Base-by-base conservation (phyloP, 2,113 vertebrate genomes). In the Cochlearius cochlearius region DNA sequence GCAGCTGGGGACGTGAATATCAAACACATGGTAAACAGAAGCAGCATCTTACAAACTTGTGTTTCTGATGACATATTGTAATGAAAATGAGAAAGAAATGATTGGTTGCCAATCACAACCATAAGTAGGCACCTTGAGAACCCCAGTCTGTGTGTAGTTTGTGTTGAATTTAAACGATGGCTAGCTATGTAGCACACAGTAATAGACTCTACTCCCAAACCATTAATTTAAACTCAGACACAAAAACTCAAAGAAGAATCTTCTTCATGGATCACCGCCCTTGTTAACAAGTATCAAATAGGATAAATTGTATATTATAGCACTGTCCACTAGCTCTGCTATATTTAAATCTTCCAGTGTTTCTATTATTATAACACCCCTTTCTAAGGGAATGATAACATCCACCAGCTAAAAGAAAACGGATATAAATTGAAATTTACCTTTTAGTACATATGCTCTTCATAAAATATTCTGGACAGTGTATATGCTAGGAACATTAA, bases 201-300 rank as follows among this genome's bases (percentile, higher is more conserved):
- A 96, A 97, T 84, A 73, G 77, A 96, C 71, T 96, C 59, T 73
- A 93, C 71, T 97, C 84, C 86, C 94, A 96, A 97, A 92, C 66
- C 75, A 74, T 93, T 98, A 36, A 96, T 97, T 97, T 97, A 94
- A 96, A 94, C 58, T 92, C 80, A 74, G 91, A 94, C 63, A 82
- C 75, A 90, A 95, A 98, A 95, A 38, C 67, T 87, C 71, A 36
- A 78, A 96, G 93, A 97, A 92, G 94, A 95, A 91, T 96, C 95
- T 96, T 96, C 94, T 98, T 98, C 96, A 95, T 77, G 96, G 95
- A 91, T 97, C 84, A 56, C 92, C 96, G 90, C 88, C 92, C 83
- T 96, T 96, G 92, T 95, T 98, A 98, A 96, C 94, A 96, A 97
- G 88, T 89, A 92, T 89, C 55, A 87, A 93, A 93, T 39, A 60